Evolutionary conservation across 2,113 vertebrate genomes (phyloP), one percentile per base, ranked within the genome.

Genomic region (Rhinogobius similis): DNA sequence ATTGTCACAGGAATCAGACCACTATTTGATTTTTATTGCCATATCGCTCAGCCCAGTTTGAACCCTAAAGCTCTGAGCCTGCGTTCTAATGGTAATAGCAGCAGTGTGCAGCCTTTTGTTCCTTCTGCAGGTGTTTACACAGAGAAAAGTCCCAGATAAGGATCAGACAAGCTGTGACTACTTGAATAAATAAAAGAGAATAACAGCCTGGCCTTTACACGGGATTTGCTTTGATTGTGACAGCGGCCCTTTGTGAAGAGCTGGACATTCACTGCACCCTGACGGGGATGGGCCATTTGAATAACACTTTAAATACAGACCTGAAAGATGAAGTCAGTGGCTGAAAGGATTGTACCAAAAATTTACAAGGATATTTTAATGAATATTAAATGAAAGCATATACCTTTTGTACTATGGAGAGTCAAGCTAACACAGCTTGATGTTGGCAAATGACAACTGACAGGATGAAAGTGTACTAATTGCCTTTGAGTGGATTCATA

Each of bases 121-220:
- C 59, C 26, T 21, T 41, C 38, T 70, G 62, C n/a, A 27, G 75
- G 62, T 61, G 75, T 78, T 82, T 68, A 70, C 67, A 73, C 58
- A 82, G 77, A 84, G 41, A 9, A 55, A 70, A 23, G 29, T 14
- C 69, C 59, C 89, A 23, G 38, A 87, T 88, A 82, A 32, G 38
- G 50, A 90, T 89, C 86, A 72, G 68, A 78, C 27, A 44, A 75
- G 67, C 58, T 61, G 66, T 23, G 46, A 70, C 36, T 63, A 20
- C 26, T 63, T 20, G 65, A 67, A 69, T 21, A 66, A 43, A 68
- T 59, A 67, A 67, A 36, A 2, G 26, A 50, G 72, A 72, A 87
- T 80, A 87, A 90, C 32, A 81, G 79, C 46, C 1, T 89, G 90
- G 66, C 91, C 88, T 92, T 92, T 89, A 70, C 68, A 72, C 70